Base-by-base conservation (phyloP, 2,113 vertebrate species). In the Scatophagus argus region DNA sequence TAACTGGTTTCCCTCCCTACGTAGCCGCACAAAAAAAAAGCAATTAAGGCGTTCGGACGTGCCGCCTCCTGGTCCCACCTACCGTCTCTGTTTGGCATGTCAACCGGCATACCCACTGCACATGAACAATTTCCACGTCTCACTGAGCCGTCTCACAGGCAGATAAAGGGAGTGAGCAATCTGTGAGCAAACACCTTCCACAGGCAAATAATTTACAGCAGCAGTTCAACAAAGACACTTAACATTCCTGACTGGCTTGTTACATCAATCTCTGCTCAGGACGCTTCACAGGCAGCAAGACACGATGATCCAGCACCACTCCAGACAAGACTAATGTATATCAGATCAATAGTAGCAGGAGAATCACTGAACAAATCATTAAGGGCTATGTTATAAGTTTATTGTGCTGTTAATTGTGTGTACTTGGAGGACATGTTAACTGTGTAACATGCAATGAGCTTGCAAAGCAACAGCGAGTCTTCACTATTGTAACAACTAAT, bases 1-100 rank as follows among this genome's bases (percentile, higher is more conserved):
- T 79, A 89, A 93, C 96, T 88, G 86, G 95, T 95, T 93, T 93
- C 80, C 79, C 76, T 87, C 59, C 88, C 73, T 87, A 63, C 19
- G 27, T 80, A 67, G 54, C 16, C 21, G 0, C 73, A 70, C 4
- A 62, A 32, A 61, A 73, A 60, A 70, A 8, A 67, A 72, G 17
- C 29, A 38, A 82, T 87, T 71, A 82, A 66, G 66, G 13, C 70
- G 79, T 88, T 90, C 54, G 86, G 85, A 92, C 88, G 91, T 38
- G 78, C 75, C 82, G 70, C 54, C 69, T 83, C 43, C 55, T 10
- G 44, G 38, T 72, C 54, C 70, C 77, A 54, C 79, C 78, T 71
- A 51, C 62, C 62, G 77, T 47, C 62, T 51, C 56, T 52, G 70
- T 77, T 64, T 71, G 75, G 39, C 65, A 8, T 38, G 84, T 81